A percentile compares a stretch with the other conserved stretches of the same genome.
phyloP scores from a whole-genome alignment of 1,140 invertebrate species.

The Drosophila ambigua region DNA sequence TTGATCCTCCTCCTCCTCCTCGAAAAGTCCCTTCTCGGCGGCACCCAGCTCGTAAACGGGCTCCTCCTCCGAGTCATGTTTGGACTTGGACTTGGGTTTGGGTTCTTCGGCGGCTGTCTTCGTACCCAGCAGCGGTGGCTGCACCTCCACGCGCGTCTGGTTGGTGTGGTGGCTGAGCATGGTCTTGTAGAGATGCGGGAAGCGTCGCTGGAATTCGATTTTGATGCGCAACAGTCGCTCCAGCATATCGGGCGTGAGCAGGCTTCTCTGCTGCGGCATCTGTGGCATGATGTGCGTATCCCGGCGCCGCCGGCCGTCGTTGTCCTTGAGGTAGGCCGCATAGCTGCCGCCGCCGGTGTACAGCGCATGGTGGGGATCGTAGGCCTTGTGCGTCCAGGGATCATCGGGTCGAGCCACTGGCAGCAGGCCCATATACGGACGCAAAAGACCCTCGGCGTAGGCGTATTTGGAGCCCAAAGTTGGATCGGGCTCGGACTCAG shows the following conservation, averaged over 20 bases:
- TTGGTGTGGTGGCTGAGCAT: conserved; percentile 66
- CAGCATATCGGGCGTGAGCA: conserved; percentile 74
- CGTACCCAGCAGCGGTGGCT: conserved; percentile 61
- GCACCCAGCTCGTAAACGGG: conserved; percentile 68
- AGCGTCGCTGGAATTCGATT: conserved; percentile 65
- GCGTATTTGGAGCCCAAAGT: conserved; percentile 49
- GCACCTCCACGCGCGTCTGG: conserved; percentile 60
- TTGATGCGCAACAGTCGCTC: conserved; percentile 71
- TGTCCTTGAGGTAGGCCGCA: conserved; percentile 57
- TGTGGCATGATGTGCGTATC: conserved; percentile 66
- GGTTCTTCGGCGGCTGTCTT: neutral
- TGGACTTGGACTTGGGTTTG: neutral
- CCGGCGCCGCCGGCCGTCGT: conserved; percentile 39
- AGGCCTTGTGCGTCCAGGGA: conserved; percentile 67
- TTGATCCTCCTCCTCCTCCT: conserved; percentile 21
- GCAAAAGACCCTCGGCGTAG: conserved; percentile 45
- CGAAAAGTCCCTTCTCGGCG: conserved; percentile 66
- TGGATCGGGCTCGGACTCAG: conserved; percentile 6
- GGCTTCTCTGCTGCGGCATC: conserved; percentile 1
- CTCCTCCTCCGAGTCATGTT: neutral
- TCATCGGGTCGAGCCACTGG: conserved; percentile 57
- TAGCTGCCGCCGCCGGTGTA: conserved; percentile 73
- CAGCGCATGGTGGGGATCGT: conserved; percentile 54
- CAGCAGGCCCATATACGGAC: conserved; percentile 76
- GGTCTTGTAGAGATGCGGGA: conserved; percentile 69